Evolutionary conservation across 2,888 invertebrate species (phyloP).

Genomic region (Metellina segmentata): DNA sequence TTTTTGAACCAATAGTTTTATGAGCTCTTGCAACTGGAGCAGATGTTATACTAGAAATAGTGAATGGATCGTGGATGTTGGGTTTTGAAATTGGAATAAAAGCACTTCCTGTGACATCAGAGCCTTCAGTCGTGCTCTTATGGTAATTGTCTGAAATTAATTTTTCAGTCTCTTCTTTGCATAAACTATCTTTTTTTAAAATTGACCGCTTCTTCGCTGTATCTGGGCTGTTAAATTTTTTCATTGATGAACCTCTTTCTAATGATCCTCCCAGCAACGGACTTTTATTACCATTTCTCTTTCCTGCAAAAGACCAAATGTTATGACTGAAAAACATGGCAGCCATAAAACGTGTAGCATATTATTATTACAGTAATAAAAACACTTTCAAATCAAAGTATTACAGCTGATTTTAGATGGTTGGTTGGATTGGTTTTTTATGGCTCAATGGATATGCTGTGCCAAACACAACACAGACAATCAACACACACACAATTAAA

Average conservation of each 20-base stretch:
- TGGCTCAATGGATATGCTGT: too few relatives aligned
- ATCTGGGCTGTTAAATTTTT: conserved; percentile 79
- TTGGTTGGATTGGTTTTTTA: too few relatives aligned
- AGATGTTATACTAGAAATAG: conserved; percentile 10
- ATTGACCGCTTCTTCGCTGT: conserved; percentile 86
- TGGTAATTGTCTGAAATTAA: conserved; percentile 84
- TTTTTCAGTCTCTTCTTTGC: conserved; percentile 87
- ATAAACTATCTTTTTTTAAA: conserved; percentile 87
- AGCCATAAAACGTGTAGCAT: neutral
- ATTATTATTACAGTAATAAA: too few relatives aligned
- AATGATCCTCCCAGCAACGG: conserved; percentile 68
- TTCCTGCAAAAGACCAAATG: conserved; percentile 34
- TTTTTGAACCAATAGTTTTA: conserved; percentile 77
- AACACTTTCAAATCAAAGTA: too few relatives aligned
- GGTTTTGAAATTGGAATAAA: conserved; percentile 68
- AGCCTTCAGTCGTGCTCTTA: conserved; percentile 78
- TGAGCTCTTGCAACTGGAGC: conserved; percentile 51
- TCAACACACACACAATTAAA: too few relatives aligned
- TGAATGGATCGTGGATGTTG: conserved; percentile 52
- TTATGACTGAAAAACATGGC: neutral
- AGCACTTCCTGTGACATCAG: conserved; percentile 78
- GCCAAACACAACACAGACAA: too few relatives aligned
- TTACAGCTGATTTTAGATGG: too few relatives aligned
- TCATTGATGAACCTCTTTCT: conserved; percentile 62
- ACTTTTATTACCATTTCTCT: conserved; percentile 73